Percentiles rank a stretch among this genome's conserved stretches.
Evolutionary conservation across 1,140 invertebrate species (phyloP).

Genomic region (Trichonephila clavipes): DNA sequence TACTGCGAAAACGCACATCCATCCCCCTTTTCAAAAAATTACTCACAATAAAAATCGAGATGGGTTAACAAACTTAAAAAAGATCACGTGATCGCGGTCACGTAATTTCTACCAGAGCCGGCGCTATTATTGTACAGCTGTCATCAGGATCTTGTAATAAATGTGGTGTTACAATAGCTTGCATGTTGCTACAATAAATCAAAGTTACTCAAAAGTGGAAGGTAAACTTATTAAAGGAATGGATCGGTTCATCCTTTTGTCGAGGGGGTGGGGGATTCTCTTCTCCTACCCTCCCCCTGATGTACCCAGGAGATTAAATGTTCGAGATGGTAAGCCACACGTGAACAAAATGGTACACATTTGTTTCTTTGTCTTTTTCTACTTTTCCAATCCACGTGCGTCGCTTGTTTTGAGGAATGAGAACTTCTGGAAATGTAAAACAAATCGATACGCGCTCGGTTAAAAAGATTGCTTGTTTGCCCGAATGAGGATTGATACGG

Average conservation of each 20-base stretch:
- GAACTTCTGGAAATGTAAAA: constrained; percentile 1
- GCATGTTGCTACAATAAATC: constrained; percentile 72
- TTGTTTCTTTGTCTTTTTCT: neutral
- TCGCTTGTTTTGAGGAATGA: neutral
- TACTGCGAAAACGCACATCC: constrained; percentile 40
- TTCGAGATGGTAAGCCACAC: constrained; percentile 54
- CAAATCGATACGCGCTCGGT: neutral
- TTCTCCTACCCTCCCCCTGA: neutral
- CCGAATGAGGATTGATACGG: neutral
- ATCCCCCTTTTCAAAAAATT: constrained; percentile 59
- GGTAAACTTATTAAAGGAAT: constrained; percentile 68
- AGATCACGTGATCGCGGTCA: constrained; percentile 66
- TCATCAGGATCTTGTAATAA: constrained; percentile 72
- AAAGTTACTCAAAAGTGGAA: constrained; percentile 51
- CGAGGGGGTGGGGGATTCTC: neutral
- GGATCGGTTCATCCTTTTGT: constrained; percentile 33
- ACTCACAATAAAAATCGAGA: constrained; percentile 62
- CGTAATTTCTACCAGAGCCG: constrained; percentile 41
- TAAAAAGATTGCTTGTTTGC: neutral
- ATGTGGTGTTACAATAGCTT: constrained; percentile 70
- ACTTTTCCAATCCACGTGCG: neutral
- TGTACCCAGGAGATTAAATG: neutral
- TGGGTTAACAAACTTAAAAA: constrained; percentile 67
- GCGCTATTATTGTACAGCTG: constrained; percentile 67
- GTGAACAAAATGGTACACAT: constrained; percentile 15